These are phyloP conservation scores for Diarsia rubi DNA, from an alignment of 2,888 invertebrate genomes.

Conservation along the genomic window DNA sequence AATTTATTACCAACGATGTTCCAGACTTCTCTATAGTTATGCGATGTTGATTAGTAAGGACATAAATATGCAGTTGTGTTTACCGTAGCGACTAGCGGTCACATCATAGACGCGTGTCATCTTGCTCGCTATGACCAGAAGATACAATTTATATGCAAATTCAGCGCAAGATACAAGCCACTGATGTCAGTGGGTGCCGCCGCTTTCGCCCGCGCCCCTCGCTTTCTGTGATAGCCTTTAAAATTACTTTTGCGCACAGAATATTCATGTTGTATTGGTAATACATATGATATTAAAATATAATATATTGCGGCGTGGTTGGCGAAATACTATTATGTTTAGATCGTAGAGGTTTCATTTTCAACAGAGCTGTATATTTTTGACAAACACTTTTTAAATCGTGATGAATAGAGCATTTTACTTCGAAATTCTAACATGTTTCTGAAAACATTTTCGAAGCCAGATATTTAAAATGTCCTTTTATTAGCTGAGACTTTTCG, in stretches of 20 bases:
- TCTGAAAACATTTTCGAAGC: background rate
- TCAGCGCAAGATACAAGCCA: slow-evolving; percentile 87
- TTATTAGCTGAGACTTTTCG: background rate
- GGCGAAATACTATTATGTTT: slow-evolving; percentile 33
- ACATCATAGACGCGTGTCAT: slow-evolving; percentile 85
- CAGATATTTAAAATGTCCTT: background rate
- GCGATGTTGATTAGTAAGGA: slow-evolving; percentile 52
- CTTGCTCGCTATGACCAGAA: slow-evolving; percentile 88
- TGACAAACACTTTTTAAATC: background rate
- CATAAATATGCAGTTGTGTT: slow-evolving; percentile 78
- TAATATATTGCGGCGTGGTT: slow-evolving; percentile 52
- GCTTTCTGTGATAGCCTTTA: slow-evolving; percentile 85
- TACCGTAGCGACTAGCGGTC: slow-evolving; percentile 58
- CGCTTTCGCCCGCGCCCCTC: slow-evolving; percentile 67
- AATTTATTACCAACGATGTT: background rate
- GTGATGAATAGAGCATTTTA: slow-evolving; percentile 2
- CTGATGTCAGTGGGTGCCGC: slow-evolving; percentile 79
- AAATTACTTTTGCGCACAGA: slow-evolving; percentile 83
- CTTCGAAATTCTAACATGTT: background rate
- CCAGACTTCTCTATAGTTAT: background rate
- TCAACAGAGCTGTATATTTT: slow-evolving; percentile 1
- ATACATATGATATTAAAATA: slow-evolving; percentile 54
- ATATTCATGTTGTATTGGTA: slow-evolving; percentile 74
- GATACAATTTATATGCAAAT: slow-evolving; percentile 92
- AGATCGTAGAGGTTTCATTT: slow-evolving; percentile 13